Evolutionary conservation across 2,113 vertebrate genomes (phyloP).

Genomic region (Lycaon pictus): DNA sequence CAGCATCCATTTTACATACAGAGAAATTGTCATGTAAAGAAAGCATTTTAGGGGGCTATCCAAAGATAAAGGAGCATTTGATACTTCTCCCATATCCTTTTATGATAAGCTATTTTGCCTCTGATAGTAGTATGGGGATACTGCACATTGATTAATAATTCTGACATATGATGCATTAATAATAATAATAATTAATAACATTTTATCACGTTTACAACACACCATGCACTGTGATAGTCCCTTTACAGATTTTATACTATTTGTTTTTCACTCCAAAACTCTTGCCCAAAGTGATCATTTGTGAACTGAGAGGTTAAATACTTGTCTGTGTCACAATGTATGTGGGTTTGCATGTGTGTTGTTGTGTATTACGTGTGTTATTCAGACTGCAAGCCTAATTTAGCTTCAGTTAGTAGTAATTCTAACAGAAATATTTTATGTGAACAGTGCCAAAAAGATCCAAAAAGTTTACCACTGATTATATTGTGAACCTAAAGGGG

Average conservation of each 20-base stretch:
- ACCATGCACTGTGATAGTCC: background rate
- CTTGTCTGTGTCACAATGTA: background rate
- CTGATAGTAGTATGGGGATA: background rate
- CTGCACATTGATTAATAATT: background rate
- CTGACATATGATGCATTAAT: background rate
- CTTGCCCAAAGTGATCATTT: background rate
- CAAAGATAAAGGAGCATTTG: background rate
- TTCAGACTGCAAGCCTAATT: background rate
- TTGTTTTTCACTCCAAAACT: slow-evolving; percentile 13
- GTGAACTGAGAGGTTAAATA: background rate
- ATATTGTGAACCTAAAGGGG: background rate
- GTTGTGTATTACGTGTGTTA: background rate
- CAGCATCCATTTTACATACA: background rate
- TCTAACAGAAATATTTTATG: slow-evolving; percentile 44
- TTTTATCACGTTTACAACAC: background rate
- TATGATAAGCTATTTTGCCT: background rate
- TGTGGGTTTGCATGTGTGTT: background rate
- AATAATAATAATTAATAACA: background rate
- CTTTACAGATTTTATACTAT: background rate
- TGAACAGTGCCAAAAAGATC: background rate
- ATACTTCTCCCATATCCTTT: background rate
- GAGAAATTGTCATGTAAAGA: background rate
- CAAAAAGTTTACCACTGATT: background rate
- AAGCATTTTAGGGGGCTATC: background rate
- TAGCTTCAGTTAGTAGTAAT: background rate